Base-by-base conservation (phyloP, 2,888 invertebrate genomes). In the Lasioglossum calceatum region DNA sequence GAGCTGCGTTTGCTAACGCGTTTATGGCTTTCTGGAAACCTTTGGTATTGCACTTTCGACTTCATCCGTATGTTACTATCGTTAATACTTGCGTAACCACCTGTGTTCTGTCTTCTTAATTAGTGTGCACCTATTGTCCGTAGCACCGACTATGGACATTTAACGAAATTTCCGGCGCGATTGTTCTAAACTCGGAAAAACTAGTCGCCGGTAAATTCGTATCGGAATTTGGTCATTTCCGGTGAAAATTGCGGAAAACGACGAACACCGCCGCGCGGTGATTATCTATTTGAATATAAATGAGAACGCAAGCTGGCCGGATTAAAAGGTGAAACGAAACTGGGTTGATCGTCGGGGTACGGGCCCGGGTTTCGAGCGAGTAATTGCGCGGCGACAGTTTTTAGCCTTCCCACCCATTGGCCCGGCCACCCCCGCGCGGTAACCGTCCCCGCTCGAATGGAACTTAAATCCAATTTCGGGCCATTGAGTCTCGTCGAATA, bases 381-480 rank as follows among this genome's bases (percentile, higher is more conserved):
- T 77, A 85, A 88, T 85, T 79, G 85, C 77, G 81, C 72, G 77
- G 83, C 72, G 83, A 82, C 83, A 81, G 88, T 88, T 85, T 83
- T 85, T 81, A 74, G 81, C 71, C 75, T 44, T 58, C 39, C 70
- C 70, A 23, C 10, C 70, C 23, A 23, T 70, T 4, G 23, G 27
- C 27, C 61, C 79, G 77, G 79, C 5, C 14, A 5, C 27, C n/a
- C 27, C 14, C 32, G 16, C 64, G 27, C 2, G 4, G 12, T 14
- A 5, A 10, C 19, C 19, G 4, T 3, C 36, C 70, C 67, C 84
- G 16, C 47, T 16, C 79, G 77, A 88, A 85, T 88, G 82, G 85
- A 88, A 88, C 88, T 87, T 87, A 82, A 88, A 88, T 88, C 81
- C 81, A 79, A 87, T 88, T 88, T 77, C 81, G 70, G 4, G 27